Conservation (phyloP, 64 coral and sea anemone species). For the Stichodactyla helianthus region DNA sequence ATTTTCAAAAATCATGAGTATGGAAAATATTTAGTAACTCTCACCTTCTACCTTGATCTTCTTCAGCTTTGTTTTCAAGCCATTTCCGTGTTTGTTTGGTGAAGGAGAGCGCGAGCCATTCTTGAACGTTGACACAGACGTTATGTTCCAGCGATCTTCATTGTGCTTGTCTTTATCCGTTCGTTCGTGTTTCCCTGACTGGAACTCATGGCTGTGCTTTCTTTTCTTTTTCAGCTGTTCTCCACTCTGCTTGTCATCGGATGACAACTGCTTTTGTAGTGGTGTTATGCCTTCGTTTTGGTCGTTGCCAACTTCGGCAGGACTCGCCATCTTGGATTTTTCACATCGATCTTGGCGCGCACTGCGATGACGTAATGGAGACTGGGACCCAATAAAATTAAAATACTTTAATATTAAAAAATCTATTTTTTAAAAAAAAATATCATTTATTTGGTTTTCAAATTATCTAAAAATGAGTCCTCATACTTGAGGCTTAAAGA, state of each 20-base stretch:
- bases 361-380: slow-evolving; percentile 19
- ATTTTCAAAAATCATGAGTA: not conserved
- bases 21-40: not conserved
- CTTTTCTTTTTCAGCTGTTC: slow-evolving; percentile 92
- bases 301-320: slow-evolving; percentile 2
- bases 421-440: not conserved
- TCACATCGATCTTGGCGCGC: slow-evolving; percentile 8
- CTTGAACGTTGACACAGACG: slow-evolving; percentile 33
- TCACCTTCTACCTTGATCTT: slow-evolving; percentile 90
- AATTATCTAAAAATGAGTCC: too few relatives aligned
- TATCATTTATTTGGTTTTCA: too few relatives aligned
- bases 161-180: slow-evolving; percentile 26
- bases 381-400: not conserved
- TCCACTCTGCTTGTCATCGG: slow-evolving; percentile 30
- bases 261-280: slow-evolving; percentile 33
- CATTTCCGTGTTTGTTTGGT: slow-evolving; percentile 55
- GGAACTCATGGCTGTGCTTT: slow-evolving; percentile 54
- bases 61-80: slow-evolving; percentile 87
- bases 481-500: too few relatives aligned
- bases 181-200: not conserved
- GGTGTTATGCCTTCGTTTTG: slow-evolving; percentile 19
- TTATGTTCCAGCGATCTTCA: slow-evolving; percentile 89
- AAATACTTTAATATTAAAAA: not conserved
- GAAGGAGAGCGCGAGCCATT: slow-evolving; percentile 54
- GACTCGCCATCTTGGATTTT: slow-evolving; percentile 5